phyloP scores from a whole-genome alignment of 2,797 vertebrate species.

The Helostoma temminkii region DNA sequence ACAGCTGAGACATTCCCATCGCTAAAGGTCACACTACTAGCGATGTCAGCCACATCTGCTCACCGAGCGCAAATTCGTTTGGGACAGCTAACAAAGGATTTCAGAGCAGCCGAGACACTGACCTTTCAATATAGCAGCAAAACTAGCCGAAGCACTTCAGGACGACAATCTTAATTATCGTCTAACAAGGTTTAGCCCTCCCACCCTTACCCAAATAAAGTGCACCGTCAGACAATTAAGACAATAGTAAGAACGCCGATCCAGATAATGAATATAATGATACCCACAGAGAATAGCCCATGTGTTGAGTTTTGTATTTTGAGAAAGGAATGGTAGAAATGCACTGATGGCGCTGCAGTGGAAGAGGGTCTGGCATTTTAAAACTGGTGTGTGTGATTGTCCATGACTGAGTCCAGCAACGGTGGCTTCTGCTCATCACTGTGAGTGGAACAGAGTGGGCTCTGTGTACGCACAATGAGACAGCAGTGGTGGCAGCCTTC shows the following conservation, averaged over 20 bases:
- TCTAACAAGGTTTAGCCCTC: conserved; percentile 72
- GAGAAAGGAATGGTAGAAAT: conserved; percentile 71
- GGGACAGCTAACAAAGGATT: conserved; percentile 82
- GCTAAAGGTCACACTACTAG: conserved; percentile 82
- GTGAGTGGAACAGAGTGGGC: conserved; percentile 70
- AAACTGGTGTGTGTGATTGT: conserved; percentile 42
- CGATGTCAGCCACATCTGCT: conserved; percentile 81
- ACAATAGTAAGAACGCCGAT: conserved; percentile 64
- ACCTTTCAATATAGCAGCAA: conserved; percentile 77
- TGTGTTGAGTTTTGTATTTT: conserved; percentile 58
- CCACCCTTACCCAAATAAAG: conserved; percentile 67
- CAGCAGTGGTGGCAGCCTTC: conserved; percentile 68
- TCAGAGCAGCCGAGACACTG: conserved; percentile 74
- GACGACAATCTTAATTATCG: conserved; percentile 82
- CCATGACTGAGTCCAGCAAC: conserved; percentile 60
- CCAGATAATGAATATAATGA: conserved; percentile 80
- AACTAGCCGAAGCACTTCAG: conserved; percentile 76
- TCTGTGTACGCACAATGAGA: conserved; percentile 76
- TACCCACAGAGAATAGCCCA: conserved; percentile 72
- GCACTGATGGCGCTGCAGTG: conserved; percentile 51
- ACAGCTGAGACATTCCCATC: conserved; percentile 74
- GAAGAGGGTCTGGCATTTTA: conserved; percentile 56
- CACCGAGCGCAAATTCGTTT: conserved; percentile 73
- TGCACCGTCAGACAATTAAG: conserved; percentile 67
- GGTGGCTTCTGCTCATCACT: conserved; percentile 75